Base-by-base conservation (phyloP, 2,113 vertebrate genomes). In the Heterotilapia buettikoferi region DNA sequence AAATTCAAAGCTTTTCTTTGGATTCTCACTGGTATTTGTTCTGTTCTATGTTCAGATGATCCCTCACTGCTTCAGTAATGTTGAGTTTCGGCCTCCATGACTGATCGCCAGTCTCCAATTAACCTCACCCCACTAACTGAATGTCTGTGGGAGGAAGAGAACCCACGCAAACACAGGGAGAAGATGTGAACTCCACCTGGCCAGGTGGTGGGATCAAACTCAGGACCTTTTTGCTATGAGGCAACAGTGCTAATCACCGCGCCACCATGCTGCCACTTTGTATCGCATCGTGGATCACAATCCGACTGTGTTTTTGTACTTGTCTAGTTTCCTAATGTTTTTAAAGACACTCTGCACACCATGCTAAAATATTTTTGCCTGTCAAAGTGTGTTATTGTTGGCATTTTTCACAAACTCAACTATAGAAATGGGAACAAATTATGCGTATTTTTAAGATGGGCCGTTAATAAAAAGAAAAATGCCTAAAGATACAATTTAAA, bases 161-260 rank as follows among this genome's bases (percentile, higher is more conserved):
- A 54, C n/a, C 53, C n/a, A 54, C 2, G 2, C 6, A 24, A 18
- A 18, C 16, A 50, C 47, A 13, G 47, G 16, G 16, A 50, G 47
- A 50, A 50, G 13, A 50, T 18, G 4, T 16, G 18, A 54, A 24
- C 53, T 24, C n/a, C 6, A 12, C 53, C n/a, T 21, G n/a, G 10
- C 3, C 2, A 54, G 53, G n/a, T 53, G 19, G 52, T 53, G 52
- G 52, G 19, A 54, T 54, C n/a, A 54, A 21, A 54, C 10, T 54
- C 53, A 54, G 53, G 53, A 12, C 6, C 3, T 2, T 54, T 54
- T 54, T 54, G n/a, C 12, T 2, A 54, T 21, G 52, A 54, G n/a
- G n/a, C 53, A 54, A 54, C n/a, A 12, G 3, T 54, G 10, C n/a
- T 54, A 24, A 54, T 12, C n/a, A 21, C 0, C 0, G 6, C 2